Evolutionary conservation across 2,888 invertebrate genomes (phyloP), one percentile per base, ranked within the genome.

Genomic region (Dimorphilus gyrociliatus): DNA sequence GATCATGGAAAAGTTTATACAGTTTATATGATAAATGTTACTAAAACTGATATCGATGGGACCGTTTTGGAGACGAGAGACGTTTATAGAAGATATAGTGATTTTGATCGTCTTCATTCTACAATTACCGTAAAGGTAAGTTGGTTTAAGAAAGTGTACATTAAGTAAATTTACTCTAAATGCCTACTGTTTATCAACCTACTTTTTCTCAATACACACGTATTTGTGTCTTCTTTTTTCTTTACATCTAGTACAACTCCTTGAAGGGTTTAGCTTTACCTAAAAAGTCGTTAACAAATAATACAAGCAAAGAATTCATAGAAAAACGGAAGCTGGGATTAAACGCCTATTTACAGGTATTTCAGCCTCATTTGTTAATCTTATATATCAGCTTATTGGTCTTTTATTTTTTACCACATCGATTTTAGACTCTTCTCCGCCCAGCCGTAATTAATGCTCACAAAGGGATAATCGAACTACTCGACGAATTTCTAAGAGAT

Each of bases 271-370:
- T 86, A 19, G 71, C 75, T 16, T 82, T 88, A 53, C 90, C 90
- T 0, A 81, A 78, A 1, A 92, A 90, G 63, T 85, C 85, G 56
- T 78, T 86, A 27, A 82, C 90, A 60, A 84, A 86, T 53, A 90
- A 88, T 54, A 81, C 84, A 57, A 84, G 84, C 34, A 52, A 62
- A 36, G 64, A 66, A 17, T 69, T 90, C 16, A 64, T 90, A 32
- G 88, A 90, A 56, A 76, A 74, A 47, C 69, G 90, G 13, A 82
- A 81, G 69, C 55, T 56, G 37, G 66, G 65, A 15, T 53, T 86
- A 23, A 82, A 86, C 51, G 72, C 69, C 37, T 90, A 86, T 63
- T 66, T 90, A 42, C 71, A 74, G 48, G 64, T 64, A 37, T 12
- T 3, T 31, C 17, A 23, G 3, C 10, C n/a, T n/a, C n/a, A n/a